Evolutionary conservation across 2,888 invertebrate species (phyloP), one percentile per base, ranked within the genome.

Genomic region (Xylophagus ater): DNA sequence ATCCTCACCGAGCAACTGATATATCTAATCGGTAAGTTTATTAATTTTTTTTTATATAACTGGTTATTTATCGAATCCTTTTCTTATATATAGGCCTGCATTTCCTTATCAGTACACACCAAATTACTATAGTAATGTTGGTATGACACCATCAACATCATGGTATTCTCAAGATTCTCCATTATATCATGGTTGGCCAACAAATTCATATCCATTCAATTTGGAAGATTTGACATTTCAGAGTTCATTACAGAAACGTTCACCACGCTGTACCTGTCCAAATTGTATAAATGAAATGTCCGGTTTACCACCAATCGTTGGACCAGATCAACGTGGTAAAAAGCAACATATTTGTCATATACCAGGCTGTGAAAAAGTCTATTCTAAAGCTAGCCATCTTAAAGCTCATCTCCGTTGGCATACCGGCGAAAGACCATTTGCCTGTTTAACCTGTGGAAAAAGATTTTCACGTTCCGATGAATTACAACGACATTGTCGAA

Each of bases 361-460:
- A 25, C 81, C 84, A 2, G 88, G 87, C 29, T 94, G 93, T 58
- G 78, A 76, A 42, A 81, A 84, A 54, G 80, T 88, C 12, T 96
- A 94, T 63, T 88, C 87, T 10, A 93, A 93, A 64, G 90, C 92
- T 0, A 92, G 92, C 0, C 94, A 96, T 58, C 64, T 96, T 44
- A 90, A 90, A 64, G 90, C 90, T 0, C 90, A 90, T 60, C 69
- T 90, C 3, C 73, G 93, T 34, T 90, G 89, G 90, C 94, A 94
- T 57, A 87, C 86, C 0, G 90, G 90, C 0, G 93, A 93, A 57
- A 69, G 90, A 7, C 93, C 93, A 0, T 93, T 88, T 57, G 76
- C 81, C 2, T 93, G 93, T 65, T 58, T 86, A 37, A 84, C 84
- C 53, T 93, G 93, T 59, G 87, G 86, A 5, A 92, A 92, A 59